Percentiles rank a stretch among this genome's conserved stretches.
Conservation (phyloP, 2,113 vertebrate species). For the Nerophis ophidion region DNA sequence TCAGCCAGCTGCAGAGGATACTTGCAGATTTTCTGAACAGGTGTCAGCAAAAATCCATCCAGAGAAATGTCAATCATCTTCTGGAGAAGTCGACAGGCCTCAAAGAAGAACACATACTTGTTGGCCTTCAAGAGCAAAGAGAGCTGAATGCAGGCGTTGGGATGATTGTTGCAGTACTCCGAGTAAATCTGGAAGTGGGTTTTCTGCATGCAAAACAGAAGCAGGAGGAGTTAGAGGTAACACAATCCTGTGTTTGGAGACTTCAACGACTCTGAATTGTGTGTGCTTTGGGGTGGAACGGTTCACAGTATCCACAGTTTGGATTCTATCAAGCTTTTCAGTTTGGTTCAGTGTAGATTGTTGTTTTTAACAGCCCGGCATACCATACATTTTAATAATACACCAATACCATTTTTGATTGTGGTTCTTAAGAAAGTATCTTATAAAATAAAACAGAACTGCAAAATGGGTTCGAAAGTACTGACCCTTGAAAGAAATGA, state of each 20-base stretch:
- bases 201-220: slow-evolving; percentile 69
- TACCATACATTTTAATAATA: too few species aligned
- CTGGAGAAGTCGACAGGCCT: slow-evolving; percentile 91
- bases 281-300: not conserved
- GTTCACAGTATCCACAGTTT: too few species aligned
- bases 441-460: too few species aligned
- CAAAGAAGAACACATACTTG: slow-evolving; percentile 95
- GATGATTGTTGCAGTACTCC: slow-evolving; percentile 97
- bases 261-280: not conserved
- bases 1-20: slow-evolving; percentile 91
- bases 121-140: slow-evolving; percentile 86
- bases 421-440: too few species aligned
- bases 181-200: slow-evolving; percentile 97
- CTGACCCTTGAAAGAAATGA: too few species aligned
- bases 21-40: slow-evolving; percentile 98
- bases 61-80: slow-evolving; percentile 95
- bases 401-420: too few species aligned
- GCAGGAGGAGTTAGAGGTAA: not conserved
- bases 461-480: too few species aligned
- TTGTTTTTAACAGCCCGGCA: too few species aligned
- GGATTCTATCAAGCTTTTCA: too few species aligned
- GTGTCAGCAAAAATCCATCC: slow-evolving; percentile 91
- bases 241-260: too few species aligned
- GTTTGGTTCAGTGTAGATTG: too few species aligned
- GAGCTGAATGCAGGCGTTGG: slow-evolving; percentile 88